These are phyloP conservation scores for Heloderma charlesbogerti DNA, from an alignment of 2,113 vertebrate species.

Conservation along the genomic window DNA sequence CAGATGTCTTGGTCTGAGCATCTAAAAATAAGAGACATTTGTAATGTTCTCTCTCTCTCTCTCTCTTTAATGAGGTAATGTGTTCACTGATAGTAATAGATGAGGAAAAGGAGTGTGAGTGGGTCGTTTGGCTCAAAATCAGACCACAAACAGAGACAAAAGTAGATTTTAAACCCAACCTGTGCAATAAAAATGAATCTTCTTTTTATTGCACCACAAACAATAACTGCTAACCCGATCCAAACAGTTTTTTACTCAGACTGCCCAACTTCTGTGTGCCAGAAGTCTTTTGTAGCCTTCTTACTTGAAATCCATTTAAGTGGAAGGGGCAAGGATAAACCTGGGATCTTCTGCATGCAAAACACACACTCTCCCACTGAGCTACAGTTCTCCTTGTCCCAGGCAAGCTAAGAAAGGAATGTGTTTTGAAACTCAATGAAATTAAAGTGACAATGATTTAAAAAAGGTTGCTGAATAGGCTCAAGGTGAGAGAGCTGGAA, in stretches of 20 bases:
- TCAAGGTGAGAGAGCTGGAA: slow-evolving; percentile 64
- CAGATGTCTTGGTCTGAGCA: slow-evolving; percentile 8
- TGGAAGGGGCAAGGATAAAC: neutral
- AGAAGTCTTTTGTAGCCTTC: neutral
- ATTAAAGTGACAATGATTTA: slow-evolving; percentile 63
- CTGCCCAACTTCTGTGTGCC: neutral
- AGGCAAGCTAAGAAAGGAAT: slow-evolving; percentile 17
- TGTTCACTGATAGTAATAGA: slow-evolving; percentile 13
- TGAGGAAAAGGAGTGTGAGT: slow-evolving; percentile 10
- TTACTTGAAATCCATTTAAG: neutral
- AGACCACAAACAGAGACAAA: slow-evolving; percentile 28
- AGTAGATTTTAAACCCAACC: slow-evolving; percentile 45
- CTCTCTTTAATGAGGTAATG: neutral
- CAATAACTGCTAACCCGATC: no score
- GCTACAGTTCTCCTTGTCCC: no score
- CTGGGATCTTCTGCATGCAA: neutral
- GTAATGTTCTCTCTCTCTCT: slow-evolving; percentile 1
- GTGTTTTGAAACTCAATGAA: slow-evolving; percentile 56
- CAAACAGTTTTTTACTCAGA: no score
- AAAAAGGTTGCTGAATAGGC: slow-evolving; percentile 60
- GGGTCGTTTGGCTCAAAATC: slow-evolving; percentile 40
- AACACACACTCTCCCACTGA: neutral
- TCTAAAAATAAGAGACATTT: neutral
- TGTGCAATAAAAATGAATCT: slow-evolving; percentile 43
- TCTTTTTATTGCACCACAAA: slow-evolving; percentile 33